phyloP scores from a whole-genome alignment of 2,888 invertebrate species.

The Carpatolechia fugitivella region DNA sequence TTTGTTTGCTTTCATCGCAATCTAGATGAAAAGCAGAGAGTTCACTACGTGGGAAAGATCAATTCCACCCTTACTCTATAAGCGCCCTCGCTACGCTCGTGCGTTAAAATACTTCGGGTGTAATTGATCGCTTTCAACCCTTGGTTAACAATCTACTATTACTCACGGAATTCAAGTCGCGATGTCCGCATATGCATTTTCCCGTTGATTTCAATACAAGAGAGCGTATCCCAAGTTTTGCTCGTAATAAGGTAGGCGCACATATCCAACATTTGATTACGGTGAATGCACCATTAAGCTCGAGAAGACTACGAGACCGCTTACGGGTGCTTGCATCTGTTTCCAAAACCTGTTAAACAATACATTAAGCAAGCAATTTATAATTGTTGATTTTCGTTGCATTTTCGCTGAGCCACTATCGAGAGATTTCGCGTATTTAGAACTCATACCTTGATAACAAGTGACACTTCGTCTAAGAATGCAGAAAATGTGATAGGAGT shows the following conservation, averaged over 20 bases:
- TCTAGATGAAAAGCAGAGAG: too few relatives aligned
- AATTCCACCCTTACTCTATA: too few relatives aligned
- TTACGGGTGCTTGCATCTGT: conserved; percentile 40
- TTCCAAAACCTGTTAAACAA: conserved; percentile 50
- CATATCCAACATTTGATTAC: conserved; percentile 43
- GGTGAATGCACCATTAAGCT: conserved; percentile 43
- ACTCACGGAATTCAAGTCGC: conserved; percentile 41
- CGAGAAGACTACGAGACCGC: conserved; percentile 50
- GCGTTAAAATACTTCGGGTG: too few relatives aligned
- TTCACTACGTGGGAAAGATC: too few relatives aligned
- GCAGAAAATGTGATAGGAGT: conserved; percentile 50
- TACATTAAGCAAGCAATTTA: neutral
- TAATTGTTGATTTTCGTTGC: too few relatives aligned
- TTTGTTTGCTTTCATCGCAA: too few relatives aligned
- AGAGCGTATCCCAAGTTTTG: conserved; percentile 43
- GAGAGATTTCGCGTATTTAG: too few relatives aligned
- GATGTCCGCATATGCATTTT: conserved; percentile 50
- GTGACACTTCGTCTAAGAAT: conserved; percentile 50
- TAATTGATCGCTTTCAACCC: too few relatives aligned
- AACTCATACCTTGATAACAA: conserved; percentile 55
- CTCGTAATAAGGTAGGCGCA: conserved; percentile 40
- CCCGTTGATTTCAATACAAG: conserved; percentile 29
- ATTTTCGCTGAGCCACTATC: too few relatives aligned
- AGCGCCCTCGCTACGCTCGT: too few relatives aligned
- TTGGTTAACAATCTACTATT: too few relatives aligned